These are phyloP conservation scores for Cephus pulcher DNA, from an alignment of 2,888 invertebrate species.

Conservation along the genomic window DNA sequence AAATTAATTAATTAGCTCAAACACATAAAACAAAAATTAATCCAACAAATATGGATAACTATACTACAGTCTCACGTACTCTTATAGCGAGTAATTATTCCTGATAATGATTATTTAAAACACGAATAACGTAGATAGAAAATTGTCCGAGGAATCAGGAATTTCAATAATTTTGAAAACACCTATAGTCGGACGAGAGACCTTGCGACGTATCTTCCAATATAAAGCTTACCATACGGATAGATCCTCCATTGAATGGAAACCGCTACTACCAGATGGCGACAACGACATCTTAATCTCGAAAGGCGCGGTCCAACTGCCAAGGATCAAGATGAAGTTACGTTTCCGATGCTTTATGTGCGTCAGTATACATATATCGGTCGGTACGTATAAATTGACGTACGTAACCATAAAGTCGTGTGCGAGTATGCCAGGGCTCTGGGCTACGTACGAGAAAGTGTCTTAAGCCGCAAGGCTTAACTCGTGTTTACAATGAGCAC, in stretches of 20 bases:
- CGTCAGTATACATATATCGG: neutral
- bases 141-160: neutral
- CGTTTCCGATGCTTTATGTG: conserved; percentile 2
- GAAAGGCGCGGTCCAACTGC: conserved; percentile 22
- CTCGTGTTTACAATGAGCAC: neutral
- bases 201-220: neutral
- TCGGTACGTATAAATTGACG: neutral
- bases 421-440: neutral
- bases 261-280: conserved; percentile 40
- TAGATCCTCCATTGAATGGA: conserved; percentile 41
- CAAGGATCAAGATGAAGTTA: conserved; percentile 16
- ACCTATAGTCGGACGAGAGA: neutral
- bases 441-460: conserved; percentile 1
- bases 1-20: too few species aligned
- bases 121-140: neutral
- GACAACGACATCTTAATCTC: conserved; percentile 39
- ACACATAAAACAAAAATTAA: too few species aligned
- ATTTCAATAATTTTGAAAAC: neutral
- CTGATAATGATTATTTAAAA: neutral
- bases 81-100: too few species aligned
- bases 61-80: neutral
- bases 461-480: neutral
- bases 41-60: neutral
- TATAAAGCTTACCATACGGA: conserved; percentile 35
- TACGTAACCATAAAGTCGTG: neutral